phyloP scores from a whole-genome alignment of 2,113 vertebrate genomes.

The Anguilla rostrata region DNA sequence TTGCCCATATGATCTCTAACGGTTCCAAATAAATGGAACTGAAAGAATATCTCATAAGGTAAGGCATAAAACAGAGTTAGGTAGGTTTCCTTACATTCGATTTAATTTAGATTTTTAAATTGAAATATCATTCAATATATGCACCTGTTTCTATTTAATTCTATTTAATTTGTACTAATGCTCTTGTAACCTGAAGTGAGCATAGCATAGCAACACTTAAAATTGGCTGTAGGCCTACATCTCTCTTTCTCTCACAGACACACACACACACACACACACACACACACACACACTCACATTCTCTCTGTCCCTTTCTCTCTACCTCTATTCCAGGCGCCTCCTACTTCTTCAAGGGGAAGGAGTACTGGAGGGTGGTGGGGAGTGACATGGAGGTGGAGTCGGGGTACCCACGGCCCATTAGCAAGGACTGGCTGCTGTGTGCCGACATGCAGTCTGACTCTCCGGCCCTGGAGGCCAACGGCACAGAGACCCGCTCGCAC shows the following conservation, averaged over 20 bases:
- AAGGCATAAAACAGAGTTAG: background rate
- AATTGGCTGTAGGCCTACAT: no score
- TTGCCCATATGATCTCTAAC: no score
- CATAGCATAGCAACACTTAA: background rate
- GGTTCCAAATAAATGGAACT: background rate
- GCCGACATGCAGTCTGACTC: conserved; percentile 76
- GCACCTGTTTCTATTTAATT: background rate
- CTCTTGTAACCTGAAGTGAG: no score
- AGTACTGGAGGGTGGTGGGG: conserved; percentile 92
- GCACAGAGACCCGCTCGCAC: conserved; percentile 59
- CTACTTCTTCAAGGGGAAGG: conserved; percentile 91
- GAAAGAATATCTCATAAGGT: background rate
- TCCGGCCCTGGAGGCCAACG: conserved; percentile 60
- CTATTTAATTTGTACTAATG: no score
- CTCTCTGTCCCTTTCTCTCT: conserved; percentile 12
- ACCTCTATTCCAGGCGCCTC: conserved; percentile 74
- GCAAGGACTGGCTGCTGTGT: conserved; percentile 91
- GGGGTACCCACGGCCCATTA: conserved; percentile 80
- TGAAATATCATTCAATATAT: background rate
- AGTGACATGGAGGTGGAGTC: conserved; percentile 81
- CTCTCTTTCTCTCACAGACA: no score
- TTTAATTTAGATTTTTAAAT: no score
- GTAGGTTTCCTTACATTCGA: background rate
- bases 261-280: no score
- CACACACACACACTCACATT: background rate